phyloP scores from a whole-genome alignment of 2,888 invertebrate species.

The Ectobius pallidus region DNA sequence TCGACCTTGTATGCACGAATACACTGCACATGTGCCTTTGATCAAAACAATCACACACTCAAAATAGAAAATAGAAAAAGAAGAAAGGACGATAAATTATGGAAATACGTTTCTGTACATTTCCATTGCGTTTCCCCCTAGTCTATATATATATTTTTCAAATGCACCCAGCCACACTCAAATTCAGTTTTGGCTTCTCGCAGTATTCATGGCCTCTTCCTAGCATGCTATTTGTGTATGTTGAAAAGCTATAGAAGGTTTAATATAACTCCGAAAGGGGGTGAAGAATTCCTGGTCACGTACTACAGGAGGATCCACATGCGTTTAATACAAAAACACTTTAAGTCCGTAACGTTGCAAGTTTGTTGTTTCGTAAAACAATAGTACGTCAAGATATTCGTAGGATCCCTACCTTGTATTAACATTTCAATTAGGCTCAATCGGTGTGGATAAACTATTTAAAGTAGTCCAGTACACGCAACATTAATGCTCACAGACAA shows the following conservation, averaged over 20 bases:
- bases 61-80: neutral
- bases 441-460: no score
- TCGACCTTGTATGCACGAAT: neutral
- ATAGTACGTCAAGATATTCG: no score
- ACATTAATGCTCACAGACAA: no score
- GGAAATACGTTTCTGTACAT: neutral
- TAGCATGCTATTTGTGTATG: neutral
- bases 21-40: neutral
- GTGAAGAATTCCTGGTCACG: constrained; percentile 17
- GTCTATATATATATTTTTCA: neutral
- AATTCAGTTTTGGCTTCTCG: constrained; percentile 7
- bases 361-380: no score
- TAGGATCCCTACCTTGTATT: no score
- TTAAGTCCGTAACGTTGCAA: neutral
- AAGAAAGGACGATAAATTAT: constrained; percentile 10
- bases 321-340: neutral
- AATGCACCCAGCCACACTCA: constrained; percentile 5
- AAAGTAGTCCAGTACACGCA: no score
- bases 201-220: constrained; percentile 7
- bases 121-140: neutral
- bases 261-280: constrained; percentile 6
- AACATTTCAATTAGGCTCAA: no score
- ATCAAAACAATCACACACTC: constrained; percentile 9
- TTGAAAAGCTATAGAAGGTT: neutral
- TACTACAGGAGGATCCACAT: neutral